phyloP scores from a whole-genome alignment of 2,888 invertebrate species.

The Caradrina kadenii region DNA sequence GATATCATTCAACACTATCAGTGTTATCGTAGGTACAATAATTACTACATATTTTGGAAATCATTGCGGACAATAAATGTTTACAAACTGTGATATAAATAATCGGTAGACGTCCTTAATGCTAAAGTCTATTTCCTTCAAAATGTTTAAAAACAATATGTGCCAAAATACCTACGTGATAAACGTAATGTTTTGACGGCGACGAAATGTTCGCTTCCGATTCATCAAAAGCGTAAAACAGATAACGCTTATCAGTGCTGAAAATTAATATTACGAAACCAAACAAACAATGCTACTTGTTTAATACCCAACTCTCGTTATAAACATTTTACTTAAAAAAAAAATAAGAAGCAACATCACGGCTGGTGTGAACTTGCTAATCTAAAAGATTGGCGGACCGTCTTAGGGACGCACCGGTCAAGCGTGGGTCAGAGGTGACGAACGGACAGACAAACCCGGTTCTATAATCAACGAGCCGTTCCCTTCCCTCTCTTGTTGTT shows the following conservation, averaged over 20 bases:
- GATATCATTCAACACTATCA: neutral
- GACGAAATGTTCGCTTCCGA: conserved; percentile 14
- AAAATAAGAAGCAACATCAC: conserved; percentile 60
- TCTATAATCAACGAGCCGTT: conserved; percentile 68
- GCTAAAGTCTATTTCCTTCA: conserved; percentile 30
- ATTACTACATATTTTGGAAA: neutral
- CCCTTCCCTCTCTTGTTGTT: conserved; percentile 59
- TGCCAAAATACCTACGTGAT: conserved; percentile 26
- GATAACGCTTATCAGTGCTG: conserved; percentile 41
- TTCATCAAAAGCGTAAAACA: conserved; percentile 29
- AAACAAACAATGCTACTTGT: neutral
- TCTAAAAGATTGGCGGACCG: conserved; percentile 74
- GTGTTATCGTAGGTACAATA: neutral
- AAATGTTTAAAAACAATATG: conserved; percentile 6
- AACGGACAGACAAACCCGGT: conserved; percentile 85
- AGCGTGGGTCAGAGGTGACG: conserved; percentile 88
- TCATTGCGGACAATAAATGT: conserved; percentile 1
- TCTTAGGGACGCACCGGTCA: conserved; percentile 77
- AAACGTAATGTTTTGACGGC: conserved; percentile 25
- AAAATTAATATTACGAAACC: conserved; percentile 30
- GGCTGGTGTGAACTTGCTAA: conserved; percentile 76
- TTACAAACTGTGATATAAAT: neutral
- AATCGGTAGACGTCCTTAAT: conserved; percentile 22
- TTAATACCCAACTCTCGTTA: neutral
- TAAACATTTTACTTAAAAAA: conserved; percentile 6